A percentile compares a stretch with the other conserved stretches of the same genome.
Conservation (phyloP, 2,888 invertebrate genomes). For the Gymnosoma rotundatum region DNA sequence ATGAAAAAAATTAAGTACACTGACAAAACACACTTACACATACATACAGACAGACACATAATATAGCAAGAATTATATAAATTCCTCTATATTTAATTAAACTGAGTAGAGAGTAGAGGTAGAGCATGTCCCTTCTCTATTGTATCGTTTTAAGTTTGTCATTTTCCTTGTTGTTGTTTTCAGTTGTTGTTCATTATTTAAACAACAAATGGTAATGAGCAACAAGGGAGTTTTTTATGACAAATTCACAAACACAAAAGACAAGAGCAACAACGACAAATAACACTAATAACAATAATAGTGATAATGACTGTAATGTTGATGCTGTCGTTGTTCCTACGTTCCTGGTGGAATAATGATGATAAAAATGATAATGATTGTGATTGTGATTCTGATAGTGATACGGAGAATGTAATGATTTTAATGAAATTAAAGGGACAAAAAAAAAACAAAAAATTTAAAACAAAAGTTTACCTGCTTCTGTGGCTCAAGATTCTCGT, state of each 20-base stretch:
- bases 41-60: too few species aligned
- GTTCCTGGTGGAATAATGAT: background rate
- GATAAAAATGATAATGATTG: background rate
- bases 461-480: slow-evolving; percentile 65
- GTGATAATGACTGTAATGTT: slow-evolving; percentile 3
- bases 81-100: background rate
- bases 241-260: slow-evolving; percentile 36
- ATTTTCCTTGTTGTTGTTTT: slow-evolving; percentile 19
- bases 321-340: slow-evolving; percentile 6
- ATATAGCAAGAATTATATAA: background rate
- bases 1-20: background rate
- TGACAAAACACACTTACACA: too few species aligned
- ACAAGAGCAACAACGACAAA: slow-evolving; percentile 23
- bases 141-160: slow-evolving; percentile 25
- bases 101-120: too few species aligned
- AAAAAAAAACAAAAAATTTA: slow-evolving; percentile 10
- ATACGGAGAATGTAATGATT: slow-evolving; percentile 26
- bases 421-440: background rate
- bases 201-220: slow-evolving; percentile 67
- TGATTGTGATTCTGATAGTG: slow-evolving; percentile 1
- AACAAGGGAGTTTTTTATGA: slow-evolving; percentile 66
- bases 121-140: too few species aligned
- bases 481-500: slow-evolving; percentile 57
- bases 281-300: slow-evolving; percentile 30
- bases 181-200: slow-evolving; percentile 52